Conservation (phyloP, 2,113 vertebrate species). For the Neodontobutis hainanensis region DNA sequence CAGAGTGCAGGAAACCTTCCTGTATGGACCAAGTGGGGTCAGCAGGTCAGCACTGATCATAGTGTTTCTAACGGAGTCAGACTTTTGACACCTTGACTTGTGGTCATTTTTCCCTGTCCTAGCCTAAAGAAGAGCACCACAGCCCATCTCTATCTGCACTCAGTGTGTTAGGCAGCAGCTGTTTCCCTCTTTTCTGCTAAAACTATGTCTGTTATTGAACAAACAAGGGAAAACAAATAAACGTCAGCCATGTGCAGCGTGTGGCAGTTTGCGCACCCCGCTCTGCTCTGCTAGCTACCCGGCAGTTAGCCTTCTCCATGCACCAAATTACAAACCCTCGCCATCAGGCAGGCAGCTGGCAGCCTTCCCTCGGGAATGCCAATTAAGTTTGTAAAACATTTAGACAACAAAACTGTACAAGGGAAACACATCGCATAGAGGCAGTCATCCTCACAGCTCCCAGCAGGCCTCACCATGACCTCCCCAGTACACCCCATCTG, state of each 20-base stretch:
- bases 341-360: constrained; percentile 85
- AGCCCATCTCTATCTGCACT: constrained; percentile 44
- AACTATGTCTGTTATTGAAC: constrained; percentile 63
- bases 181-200: constrained; percentile 53
- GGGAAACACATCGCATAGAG: constrained; percentile 68
- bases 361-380: constrained; percentile 79
- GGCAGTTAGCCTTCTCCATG: constrained; percentile 70
- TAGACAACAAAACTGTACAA: constrained; percentile 86
- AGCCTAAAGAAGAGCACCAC: constrained; percentile 26
- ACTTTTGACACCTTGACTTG: constrained; percentile 31
- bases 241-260: constrained; percentile 56
- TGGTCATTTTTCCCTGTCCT: constrained; percentile 38
- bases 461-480: constrained; percentile 68
- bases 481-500: constrained; percentile 70
- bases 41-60: constrained; percentile 22
- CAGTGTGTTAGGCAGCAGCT: constrained; percentile 67
- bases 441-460: constrained; percentile 70
- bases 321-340: constrained; percentile 80
- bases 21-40: background rate
- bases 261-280: constrained; percentile 51
- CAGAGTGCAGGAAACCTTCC: background rate
- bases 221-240: constrained; percentile 75
- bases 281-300: constrained; percentile 67
- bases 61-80: constrained; percentile 13
- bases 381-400: constrained; percentile 88